Conservation (phyloP, 1,140 invertebrate genomes). For the Drosophila tsacasi region DNA sequence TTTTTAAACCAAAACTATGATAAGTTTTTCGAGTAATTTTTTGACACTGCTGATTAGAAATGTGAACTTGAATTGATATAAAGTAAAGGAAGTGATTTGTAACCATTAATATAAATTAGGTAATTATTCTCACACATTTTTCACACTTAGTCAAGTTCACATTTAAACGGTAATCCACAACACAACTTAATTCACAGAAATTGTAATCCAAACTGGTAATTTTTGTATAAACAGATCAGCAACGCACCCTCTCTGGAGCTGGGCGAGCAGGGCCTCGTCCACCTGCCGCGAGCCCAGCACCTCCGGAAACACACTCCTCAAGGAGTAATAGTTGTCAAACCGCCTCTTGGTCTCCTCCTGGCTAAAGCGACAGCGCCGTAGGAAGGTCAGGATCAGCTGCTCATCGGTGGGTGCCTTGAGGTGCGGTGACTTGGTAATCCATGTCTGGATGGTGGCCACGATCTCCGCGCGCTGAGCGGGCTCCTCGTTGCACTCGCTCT, state of each 20-base stretch:
- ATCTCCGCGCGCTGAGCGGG: slow-evolving; percentile 85
- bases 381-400: slow-evolving; percentile 87
- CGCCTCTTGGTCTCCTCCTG: slow-evolving; percentile 88
- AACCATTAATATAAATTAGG: neutral
- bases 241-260: slow-evolving; percentile 86
- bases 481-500: slow-evolving; percentile 87
- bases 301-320: slow-evolving; percentile 87
- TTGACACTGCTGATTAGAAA: slow-evolving; percentile 29
- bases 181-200: neutral
- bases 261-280: slow-evolving; percentile 77
- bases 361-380: slow-evolving; percentile 89
- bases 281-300: slow-evolving; percentile 81
- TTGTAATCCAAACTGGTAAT: too few species aligned
- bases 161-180: neutral
- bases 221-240: neutral
- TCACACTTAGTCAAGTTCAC: neutral
- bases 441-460: slow-evolving; percentile 86
- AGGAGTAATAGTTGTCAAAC: slow-evolving; percentile 88
- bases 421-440: slow-evolving; percentile 88
- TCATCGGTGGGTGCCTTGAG: slow-evolving; percentile 86
- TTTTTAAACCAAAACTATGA: neutral
- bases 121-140: neutral
- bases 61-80: slow-evolving; percentile 2
- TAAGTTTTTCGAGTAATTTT: slow-evolving; percentile 1
- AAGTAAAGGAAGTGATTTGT: neutral